Evolutionary conservation across 2,797 vertebrate species (phyloP).

Genomic region (Acanthurus leucopareius): DNA sequence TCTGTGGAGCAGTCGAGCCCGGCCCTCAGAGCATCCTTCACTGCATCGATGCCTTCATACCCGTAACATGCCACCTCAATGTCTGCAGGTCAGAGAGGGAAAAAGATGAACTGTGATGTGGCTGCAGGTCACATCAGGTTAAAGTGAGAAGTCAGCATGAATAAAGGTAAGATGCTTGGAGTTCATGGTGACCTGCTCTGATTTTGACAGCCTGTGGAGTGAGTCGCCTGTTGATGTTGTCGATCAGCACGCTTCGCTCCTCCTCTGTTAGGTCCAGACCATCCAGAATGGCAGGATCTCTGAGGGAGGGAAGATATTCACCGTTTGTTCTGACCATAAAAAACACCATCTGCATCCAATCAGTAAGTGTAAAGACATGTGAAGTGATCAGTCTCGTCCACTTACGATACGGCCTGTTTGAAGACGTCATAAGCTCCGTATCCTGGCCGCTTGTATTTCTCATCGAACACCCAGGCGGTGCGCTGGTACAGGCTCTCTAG

Average conservation of each 20-base stretch:
- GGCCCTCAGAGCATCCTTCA: constrained; percentile 96
- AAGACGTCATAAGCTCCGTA: constrained; percentile 99
- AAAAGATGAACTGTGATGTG: neutral
- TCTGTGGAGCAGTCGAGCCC: constrained; percentile 97
- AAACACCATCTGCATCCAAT: neutral
- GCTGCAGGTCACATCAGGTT: neutral
- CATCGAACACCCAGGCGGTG: constrained; percentile 99
- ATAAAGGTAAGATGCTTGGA: neutral
- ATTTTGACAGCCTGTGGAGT: constrained; percentile 99
- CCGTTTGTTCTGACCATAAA: neutral
- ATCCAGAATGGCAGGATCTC: constrained; percentile 95
- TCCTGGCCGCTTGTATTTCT: constrained; percentile 97
- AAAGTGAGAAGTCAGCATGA: neutral
- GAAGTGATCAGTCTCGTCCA: neutral
- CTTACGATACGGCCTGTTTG: constrained; percentile 99
- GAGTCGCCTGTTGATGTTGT: constrained; percentile 98
- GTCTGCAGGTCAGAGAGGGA: constrained; percentile 81
- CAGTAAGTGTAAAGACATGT: too few relatives aligned
- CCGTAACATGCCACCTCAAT: constrained; percentile 99
- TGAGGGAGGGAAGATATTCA: constrained; percentile 53
- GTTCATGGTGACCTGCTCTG: constrained; percentile 88
- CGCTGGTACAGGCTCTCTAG: constrained; percentile 97
- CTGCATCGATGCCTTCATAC: constrained; percentile 98
- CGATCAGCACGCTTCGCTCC: constrained; percentile 93
- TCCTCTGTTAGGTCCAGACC: constrained; percentile 94